Conservation (phyloP, 2,797 vertebrate genomes). For the Kryptolebias ocellatus region DNA sequence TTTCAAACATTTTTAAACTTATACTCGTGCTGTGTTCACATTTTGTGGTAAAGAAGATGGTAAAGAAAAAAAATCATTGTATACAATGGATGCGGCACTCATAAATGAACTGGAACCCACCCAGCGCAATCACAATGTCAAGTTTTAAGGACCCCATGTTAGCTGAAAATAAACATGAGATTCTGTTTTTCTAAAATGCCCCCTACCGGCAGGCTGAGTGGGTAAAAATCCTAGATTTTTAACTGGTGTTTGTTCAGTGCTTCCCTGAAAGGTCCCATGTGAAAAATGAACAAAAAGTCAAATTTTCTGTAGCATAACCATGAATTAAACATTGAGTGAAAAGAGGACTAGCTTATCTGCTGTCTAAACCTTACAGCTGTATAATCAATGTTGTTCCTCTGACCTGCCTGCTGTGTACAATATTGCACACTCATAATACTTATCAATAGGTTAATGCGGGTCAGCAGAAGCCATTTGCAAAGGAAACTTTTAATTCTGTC, state of each 20-base stretch:
- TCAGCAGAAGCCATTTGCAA: conserved; percentile 12
- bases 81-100: no score
- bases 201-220: no score
- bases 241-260: not conserved
- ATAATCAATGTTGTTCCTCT: conserved; percentile 7
- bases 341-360: not conserved
- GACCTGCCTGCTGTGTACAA: conserved; percentile 7
- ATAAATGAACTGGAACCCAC: no score
- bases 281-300: not conserved
- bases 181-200: not conserved
- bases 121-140: no score
- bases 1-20: no score
- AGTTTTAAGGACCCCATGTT: not conserved
- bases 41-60: no score
- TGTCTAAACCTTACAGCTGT: not conserved
- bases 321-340: not conserved
- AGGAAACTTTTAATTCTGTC: conserved; percentile 16
- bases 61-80: no score
- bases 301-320: not conserved
- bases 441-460: conserved; percentile 20
- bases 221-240: no score
- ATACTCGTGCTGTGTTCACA: no score
- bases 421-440: not conserved
- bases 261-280: not conserved
- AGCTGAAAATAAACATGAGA: not conserved